Evolutionary conservation across 2,797 vertebrate genomes (phyloP).

Genomic region (Melanotaenia parkinsoni): DNA sequence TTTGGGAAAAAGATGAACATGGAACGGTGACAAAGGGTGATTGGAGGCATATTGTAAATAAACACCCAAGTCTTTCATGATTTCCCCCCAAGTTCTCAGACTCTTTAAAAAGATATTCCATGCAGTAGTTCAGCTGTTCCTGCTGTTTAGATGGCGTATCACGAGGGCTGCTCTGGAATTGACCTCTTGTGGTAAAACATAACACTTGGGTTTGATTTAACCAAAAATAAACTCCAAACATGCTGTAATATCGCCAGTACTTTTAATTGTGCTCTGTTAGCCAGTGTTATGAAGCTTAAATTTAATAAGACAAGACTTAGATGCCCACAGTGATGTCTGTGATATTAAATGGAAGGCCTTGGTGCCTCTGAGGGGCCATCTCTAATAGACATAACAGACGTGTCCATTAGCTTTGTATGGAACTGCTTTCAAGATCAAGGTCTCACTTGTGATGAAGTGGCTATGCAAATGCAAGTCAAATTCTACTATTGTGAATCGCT

Average conservation of each 20-base stretch:
- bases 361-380: conserved; percentile 60
- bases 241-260: conserved; percentile 35
- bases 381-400: conserved; percentile 67
- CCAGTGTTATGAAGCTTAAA: conserved; percentile 48
- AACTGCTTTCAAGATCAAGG: conserved; percentile 80
- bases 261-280: conserved; percentile 45
- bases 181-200: conserved; percentile 53
- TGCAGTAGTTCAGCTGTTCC: conserved; percentile 49
- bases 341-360: conserved; percentile 59
- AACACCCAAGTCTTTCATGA: conserved; percentile 72
- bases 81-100: conserved; percentile 37
- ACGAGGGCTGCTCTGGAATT: conserved; percentile 44
- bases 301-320: conserved; percentile 55
- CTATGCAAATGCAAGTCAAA: conserved; percentile 75
- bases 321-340: conserved; percentile 48
- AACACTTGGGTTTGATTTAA: conserved; percentile 46
- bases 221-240: conserved; percentile 53
- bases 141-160: conserved; percentile 49
- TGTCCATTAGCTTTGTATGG: conserved; percentile 77
- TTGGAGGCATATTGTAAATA: conserved; percentile 82
- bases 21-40: conserved; percentile 78
- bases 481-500: conserved; percentile 74
- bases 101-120: conserved; percentile 61
- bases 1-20: conserved; percentile 68
- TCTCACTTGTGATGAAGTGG: conserved; percentile 80